A percentile compares a stretch with the other conserved stretches of the same genome.
Evolutionary conservation across 2,797 vertebrate genomes (phyloP).

Genomic region (Miichthys miiuy): DNA sequence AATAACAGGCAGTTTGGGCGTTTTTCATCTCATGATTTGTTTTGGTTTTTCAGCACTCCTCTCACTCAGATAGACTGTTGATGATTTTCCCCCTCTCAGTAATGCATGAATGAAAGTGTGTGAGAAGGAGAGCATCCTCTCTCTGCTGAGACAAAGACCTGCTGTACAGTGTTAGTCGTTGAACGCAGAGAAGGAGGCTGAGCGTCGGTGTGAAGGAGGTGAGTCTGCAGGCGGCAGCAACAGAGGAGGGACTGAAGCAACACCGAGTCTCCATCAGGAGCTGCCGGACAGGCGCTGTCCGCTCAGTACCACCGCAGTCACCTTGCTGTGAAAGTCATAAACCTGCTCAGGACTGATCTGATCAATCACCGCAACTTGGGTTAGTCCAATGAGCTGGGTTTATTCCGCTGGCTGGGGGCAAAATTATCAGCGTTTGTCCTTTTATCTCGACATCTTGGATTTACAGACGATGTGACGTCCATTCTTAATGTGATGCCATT

Average conservation of each 20-base stretch:
- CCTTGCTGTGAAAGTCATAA: conserved; percentile 82
- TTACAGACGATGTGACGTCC: conserved; percentile 75
- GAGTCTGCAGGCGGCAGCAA: conserved; percentile 75
- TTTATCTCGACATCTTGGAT: conserved; percentile 74
- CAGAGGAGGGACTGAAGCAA: conserved; percentile 52
- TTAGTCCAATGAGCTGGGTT: conserved; percentile 58
- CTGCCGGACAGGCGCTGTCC: conserved; percentile 77
- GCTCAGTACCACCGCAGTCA: conserved; percentile 84
- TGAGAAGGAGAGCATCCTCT: conserved; percentile 28
- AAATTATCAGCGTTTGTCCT: conserved; percentile 25
- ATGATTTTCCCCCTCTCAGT: conserved; percentile 11
- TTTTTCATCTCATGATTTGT: conserved; percentile 17
- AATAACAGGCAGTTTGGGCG: conserved; percentile 69
- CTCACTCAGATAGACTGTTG: not conserved
- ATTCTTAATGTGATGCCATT: conserved; percentile 70
- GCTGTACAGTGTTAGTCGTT: conserved; percentile 44
- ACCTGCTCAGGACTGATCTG: conserved; percentile 47
- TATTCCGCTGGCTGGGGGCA: conserved; percentile 13
- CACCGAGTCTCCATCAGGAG: conserved; percentile 40
- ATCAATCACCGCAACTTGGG: conserved; percentile 51
- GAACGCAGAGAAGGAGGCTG: conserved; percentile 42
- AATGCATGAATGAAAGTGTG: conserved; percentile 35
- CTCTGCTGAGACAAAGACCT: conserved; percentile 72
- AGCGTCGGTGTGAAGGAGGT: conserved; percentile 74
- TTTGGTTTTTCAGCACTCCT: too few relatives aligned